Evolutionary conservation across 2,797 vertebrate genomes (phyloP), one percentile per base, ranked within the genome.

Genomic region (Aselliscus stoliczkanus): DNA sequence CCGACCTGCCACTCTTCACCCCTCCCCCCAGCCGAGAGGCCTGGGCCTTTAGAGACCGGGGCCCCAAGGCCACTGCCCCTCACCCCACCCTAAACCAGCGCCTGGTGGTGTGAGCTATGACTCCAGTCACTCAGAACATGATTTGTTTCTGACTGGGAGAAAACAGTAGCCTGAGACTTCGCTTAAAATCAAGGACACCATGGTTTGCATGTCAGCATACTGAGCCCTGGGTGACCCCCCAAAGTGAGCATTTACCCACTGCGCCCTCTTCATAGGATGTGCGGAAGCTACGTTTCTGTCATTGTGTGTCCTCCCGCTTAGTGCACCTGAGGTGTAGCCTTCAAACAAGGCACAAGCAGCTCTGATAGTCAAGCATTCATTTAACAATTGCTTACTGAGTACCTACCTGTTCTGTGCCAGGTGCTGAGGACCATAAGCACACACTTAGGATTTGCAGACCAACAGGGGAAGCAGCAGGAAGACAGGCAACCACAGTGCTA

Each of bases 121-220:
- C 94, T 97, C 89, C 95, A 95, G 89, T 96, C 96, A 94, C 93
- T 97, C 95, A 76, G 96, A 95, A 87, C 96, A 42, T 83, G 92
- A 94, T 96, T 91, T 89, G 92, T 95, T 83, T 96, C 94, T 93
- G 93, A 81, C 86, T 79, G 80, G 60, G 73, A 62, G 90, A 69
- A 94, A 92, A 80, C 95, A 64, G 92, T n/a, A 88, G 90, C 73
- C 85, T 20, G 73, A 70, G 88, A 95, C 77, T 92, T 72, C 54
- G 77, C 50, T 79, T 90, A 70, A 42, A 6, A 42, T 81, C 37
- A 58, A 80, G 58, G 92, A 92, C 87, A 79, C 72, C 17, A 1
- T 56, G 60, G 70, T 79, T 86, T 90, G 64, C 11, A 44, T 44
- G 39, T 23, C 54, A 50, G 54, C 0, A 1, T 44, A 1, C 50